Conservation (phyloP, 2,888 invertebrate genomes). For the Terebella lapidaria region DNA sequence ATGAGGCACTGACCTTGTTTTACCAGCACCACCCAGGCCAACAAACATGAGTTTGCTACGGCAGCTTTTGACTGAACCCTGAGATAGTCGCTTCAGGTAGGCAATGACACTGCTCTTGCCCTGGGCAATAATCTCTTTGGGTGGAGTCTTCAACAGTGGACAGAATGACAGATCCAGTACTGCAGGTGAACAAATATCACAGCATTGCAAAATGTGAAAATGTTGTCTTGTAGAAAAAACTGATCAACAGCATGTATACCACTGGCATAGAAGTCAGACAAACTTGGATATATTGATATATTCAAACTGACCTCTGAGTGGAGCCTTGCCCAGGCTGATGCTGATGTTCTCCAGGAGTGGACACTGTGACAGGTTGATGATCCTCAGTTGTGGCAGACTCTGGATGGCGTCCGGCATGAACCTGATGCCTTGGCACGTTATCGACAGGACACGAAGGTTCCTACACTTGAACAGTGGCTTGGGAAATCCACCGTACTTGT, state of each 20-base stretch:
- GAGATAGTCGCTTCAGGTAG: slow-evolving; percentile 42
- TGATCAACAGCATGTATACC: too few relatives aligned
- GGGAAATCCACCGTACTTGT: slow-evolving; percentile 36
- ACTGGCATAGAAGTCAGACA: too few relatives aligned
- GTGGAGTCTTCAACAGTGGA: slow-evolving; percentile 42
- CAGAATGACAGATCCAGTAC: slow-evolving; percentile 37
- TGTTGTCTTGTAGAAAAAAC: neutral
- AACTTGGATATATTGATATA: neutral
- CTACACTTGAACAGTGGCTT: slow-evolving; percentile 32
- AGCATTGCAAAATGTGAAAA: neutral
- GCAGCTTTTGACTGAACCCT: slow-evolving; percentile 43
- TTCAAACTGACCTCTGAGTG: slow-evolving; percentile 28
- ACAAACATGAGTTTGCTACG: slow-evolving; percentile 53
- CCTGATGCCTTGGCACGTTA: slow-evolving; percentile 40
- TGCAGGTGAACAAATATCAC: too few relatives aligned
- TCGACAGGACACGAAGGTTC: slow-evolving; percentile 31
- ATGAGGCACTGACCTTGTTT: too few relatives aligned
- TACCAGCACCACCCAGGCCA: slow-evolving; percentile 53
- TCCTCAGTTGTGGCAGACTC: slow-evolving; percentile 29
- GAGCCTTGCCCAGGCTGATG: slow-evolving; percentile 7
- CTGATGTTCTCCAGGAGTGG: slow-evolving; percentile 1
- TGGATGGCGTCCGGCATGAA: slow-evolving; percentile 37
- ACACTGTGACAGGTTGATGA: slow-evolving; percentile 29
- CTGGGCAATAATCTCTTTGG: slow-evolving; percentile 41
- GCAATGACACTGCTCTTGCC: slow-evolving; percentile 42